phyloP scores from a whole-genome alignment of 2,113 vertebrate genomes.

The Stomatorhinus ivindoensis region DNA sequence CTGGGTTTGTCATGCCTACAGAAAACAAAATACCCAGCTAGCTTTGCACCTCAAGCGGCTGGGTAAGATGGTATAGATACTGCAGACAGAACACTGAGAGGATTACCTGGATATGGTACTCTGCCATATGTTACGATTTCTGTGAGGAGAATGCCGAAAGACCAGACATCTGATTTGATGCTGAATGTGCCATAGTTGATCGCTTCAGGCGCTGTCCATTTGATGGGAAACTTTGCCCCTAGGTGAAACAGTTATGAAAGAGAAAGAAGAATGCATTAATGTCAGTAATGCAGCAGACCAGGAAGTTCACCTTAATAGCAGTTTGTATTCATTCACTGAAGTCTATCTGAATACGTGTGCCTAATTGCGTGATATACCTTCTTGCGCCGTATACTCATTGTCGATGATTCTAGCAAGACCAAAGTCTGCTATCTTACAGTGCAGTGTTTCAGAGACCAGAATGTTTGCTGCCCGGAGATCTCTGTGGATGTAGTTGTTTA shows the following conservation, averaged over 20 bases:
- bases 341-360: background rate
- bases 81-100: background rate
- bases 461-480: constrained; percentile 92
- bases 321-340: background rate
- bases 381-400: constrained; percentile 78
- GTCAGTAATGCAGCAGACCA: background rate
- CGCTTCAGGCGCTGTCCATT: constrained; percentile 93
- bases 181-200: constrained; percentile 91
- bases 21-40: background rate
- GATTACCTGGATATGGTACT: constrained; percentile 83
- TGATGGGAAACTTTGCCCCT: constrained; percentile 97
- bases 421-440: constrained; percentile 94
- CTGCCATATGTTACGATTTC: constrained; percentile 86
- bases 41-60: background rate
- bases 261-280: background rate
- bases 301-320: background rate
- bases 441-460: constrained; percentile 76
- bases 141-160: constrained; percentile 87
- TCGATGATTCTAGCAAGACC: constrained; percentile 88
- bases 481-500: constrained; percentile 89
- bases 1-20: constrained; percentile 85
- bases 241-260: background rate
- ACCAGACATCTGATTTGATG: constrained; percentile 97
- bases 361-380: constrained; percentile 64
- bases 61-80: background rate